Percentiles rank a stretch among this genome's conserved stretches.
Evolutionary conservation across 2,797 vertebrate genomes (phyloP).

Genomic region (Notolepis coatsorum): DNA sequence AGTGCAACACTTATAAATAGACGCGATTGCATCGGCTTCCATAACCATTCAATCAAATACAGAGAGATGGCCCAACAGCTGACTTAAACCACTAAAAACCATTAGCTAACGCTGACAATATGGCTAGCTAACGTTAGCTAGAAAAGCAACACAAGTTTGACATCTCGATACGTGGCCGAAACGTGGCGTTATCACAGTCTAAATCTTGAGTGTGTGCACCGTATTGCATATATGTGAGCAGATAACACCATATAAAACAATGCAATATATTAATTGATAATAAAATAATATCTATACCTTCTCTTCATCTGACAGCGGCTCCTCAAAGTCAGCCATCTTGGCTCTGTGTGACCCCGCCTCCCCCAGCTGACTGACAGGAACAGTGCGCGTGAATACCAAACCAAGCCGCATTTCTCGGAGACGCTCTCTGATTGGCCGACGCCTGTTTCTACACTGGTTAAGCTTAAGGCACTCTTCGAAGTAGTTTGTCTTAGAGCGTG

Average conservation of each 20-base stretch:
- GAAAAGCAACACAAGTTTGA: conserved; percentile 32
- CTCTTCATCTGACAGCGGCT: conserved; percentile 94
- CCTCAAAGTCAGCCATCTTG: conserved; percentile 97
- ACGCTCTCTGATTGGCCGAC: no score
- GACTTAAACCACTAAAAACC: conserved; percentile 10
- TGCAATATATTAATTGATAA: not conserved
- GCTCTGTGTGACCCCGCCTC: conserved; percentile 86
- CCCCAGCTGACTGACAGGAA: conserved; percentile 67
- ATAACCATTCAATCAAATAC: not conserved
- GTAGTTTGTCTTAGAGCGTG: no score
- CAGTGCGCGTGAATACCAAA: not conserved
- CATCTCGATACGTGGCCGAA: not conserved
- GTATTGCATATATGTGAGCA: not conserved
- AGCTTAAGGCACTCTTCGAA: no score
- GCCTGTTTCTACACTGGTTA: no score
- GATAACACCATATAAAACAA: not conserved
- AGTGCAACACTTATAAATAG: not conserved
- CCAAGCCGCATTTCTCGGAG: no score
- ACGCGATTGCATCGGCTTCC: accelerated
- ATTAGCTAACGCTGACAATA: conserved; percentile 40
- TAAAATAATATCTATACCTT: conserved; percentile 82
- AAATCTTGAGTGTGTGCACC: not conserved
- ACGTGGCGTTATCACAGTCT: not conserved
- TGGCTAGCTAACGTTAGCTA: conserved; percentile 49
- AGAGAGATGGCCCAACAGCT: not conserved